Percentiles rank a stretch among this genome's conserved stretches.
Conservation (phyloP, 2,797 vertebrate species). For the Hirundo rustica region DNA sequence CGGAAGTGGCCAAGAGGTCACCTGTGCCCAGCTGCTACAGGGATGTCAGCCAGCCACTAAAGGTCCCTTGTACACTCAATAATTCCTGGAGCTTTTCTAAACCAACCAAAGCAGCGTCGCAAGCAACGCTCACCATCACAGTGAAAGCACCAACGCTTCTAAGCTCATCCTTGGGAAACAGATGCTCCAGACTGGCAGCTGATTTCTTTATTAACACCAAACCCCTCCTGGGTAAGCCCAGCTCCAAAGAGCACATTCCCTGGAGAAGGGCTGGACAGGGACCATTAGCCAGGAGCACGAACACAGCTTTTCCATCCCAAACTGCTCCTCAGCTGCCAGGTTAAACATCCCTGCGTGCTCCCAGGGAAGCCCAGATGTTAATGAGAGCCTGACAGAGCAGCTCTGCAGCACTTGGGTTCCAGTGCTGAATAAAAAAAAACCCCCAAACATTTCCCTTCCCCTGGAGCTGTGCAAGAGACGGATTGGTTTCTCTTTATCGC, state of each 20-base stretch:
- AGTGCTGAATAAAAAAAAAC: background rate
- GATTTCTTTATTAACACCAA: background rate
- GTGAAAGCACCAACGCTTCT: background rate
- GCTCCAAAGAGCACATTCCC: background rate
- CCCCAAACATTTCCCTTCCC: background rate
- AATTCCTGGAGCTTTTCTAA: background rate
- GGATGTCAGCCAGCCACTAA: fast-evolving
- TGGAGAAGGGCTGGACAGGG: background rate
- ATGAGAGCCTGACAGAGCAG: background rate
- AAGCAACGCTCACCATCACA: background rate
- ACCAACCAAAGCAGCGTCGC: background rate
- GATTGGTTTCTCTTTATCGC: background rate
- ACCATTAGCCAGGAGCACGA: background rate
- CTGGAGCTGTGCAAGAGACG: background rate
- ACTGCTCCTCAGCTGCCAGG: background rate
- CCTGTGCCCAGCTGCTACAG: background rate
- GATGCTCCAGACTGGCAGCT: background rate
- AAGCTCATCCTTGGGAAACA: background rate
- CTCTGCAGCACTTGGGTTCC: background rate
- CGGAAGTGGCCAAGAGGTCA: background rate
- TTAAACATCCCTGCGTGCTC: background rate
- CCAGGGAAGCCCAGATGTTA: background rate
- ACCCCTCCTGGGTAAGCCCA: fast-evolving
- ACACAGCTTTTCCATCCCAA: background rate
- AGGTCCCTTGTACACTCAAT: fast-evolving